Base-by-base conservation (phyloP, 2,888 invertebrate species). In the Netelia melanura region DNA sequence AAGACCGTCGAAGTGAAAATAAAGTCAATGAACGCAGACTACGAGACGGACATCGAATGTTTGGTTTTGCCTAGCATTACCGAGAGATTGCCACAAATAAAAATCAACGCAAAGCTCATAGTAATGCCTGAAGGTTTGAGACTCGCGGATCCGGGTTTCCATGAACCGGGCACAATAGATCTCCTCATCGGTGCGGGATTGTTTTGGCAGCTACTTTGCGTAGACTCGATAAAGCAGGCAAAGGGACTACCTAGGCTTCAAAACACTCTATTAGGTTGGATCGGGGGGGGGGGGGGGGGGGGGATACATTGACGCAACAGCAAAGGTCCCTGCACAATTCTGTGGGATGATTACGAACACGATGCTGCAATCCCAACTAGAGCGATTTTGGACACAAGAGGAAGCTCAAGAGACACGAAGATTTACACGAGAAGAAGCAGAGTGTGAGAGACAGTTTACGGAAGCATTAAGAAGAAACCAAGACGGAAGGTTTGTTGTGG, bases 1-100 rank as follows among this genome's bases (percentile, higher is more conserved):
- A 56, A 21, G 30, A 43, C 38, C 2, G 56, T 11, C 9, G 17
- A 56, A 0, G 56, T 71, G 9, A 81, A 75, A 62, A 23, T 65
- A 56, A 48, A 48, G 52, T 81, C 44, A 75, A 75, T 23, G 61
- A 9, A 64, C 64, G 1, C 38, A 2, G 81, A 72, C 21, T 87
- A 80, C 70, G 23, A 54, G 11, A 44, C 70, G 17, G 14, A 43
- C 9, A 72, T 86, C 44, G 76, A 86, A 6, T n/a, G n/a, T n/a
- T 87, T 87, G 43, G 80, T 86, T 0, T 23, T 86, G 38, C 83
- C 87, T 17, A 68, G 17, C 10, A 86, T 87, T 25, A 86, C 86
- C 3, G 70, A 81, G n/a, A 43, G 48, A 10, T 48, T 74, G 2
- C 86, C 87, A 11, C 85, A 86, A 25, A 58, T 85, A 0, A 76